phyloP scores from a whole-genome alignment of 2,888 invertebrate genomes.

The Amphiduros pacificus region DNA sequence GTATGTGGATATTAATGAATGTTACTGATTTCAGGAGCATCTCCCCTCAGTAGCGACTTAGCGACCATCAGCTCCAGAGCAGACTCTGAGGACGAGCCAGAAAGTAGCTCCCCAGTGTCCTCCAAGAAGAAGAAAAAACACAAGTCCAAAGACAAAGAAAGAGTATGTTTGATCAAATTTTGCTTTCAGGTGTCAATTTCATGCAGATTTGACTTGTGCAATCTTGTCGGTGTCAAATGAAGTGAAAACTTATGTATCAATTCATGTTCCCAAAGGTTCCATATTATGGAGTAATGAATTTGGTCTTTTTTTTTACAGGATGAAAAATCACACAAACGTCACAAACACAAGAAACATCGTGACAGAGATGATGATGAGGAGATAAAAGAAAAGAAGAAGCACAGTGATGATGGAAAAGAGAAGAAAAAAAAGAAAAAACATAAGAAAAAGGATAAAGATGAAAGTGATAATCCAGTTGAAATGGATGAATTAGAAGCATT shows the following conservation, averaged over 20 bases:
- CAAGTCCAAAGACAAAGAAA: slow-evolving; percentile 20
- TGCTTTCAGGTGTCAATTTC: not conserved
- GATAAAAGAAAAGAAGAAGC: not conserved
- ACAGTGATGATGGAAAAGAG: not conserved
- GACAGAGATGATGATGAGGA: slow-evolving; percentile 1
- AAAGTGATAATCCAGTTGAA: not conserved
- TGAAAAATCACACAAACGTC: slow-evolving; percentile 11
- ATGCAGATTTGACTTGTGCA: not conserved
- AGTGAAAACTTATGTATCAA: not conserved
- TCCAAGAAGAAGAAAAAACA: slow-evolving; percentile 23
- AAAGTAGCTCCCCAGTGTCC: slow-evolving; percentile 5
- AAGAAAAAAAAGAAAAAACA: slow-evolving; percentile 11
- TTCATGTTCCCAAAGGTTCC: not conserved
- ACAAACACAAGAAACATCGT: slow-evolving; percentile 18
- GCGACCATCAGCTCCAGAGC: slow-evolving; percentile 17
- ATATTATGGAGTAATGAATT: not conserved
- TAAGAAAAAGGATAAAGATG: slow-evolving; percentile 12
- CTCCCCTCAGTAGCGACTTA: slow-evolving; percentile 16
- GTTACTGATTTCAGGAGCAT: not conserved
- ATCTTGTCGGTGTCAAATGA: not conserved
- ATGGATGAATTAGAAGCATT: slow-evolving; percentile 29
- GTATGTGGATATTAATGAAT: not conserved
- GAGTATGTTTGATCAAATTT: not conserved
- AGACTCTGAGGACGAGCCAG: slow-evolving; percentile 20
- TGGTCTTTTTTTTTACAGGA: slow-evolving; percentile 9